Conservation (phyloP, 2,113 vertebrate species). For the Baryphthengus martii region DNA sequence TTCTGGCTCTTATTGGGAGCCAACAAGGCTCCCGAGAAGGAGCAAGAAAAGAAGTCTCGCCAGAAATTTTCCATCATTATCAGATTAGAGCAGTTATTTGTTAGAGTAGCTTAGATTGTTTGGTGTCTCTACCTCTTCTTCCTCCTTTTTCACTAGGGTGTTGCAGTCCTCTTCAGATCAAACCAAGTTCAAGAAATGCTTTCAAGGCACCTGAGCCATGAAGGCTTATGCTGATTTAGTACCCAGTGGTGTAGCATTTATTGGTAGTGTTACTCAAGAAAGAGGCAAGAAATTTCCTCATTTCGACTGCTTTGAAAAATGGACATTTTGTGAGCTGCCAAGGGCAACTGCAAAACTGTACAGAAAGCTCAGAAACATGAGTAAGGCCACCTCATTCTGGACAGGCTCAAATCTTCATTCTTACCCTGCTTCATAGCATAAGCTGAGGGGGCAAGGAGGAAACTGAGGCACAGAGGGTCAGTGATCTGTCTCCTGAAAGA, state of each 20-base stretch:
- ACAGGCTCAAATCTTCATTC: not conserved
- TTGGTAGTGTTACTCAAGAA: slow-evolving; percentile 32
- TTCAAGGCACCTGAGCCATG: slow-evolving; percentile 2
- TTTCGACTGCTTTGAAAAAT: slow-evolving; percentile 23
- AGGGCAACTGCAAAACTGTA: not conserved
- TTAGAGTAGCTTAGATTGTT: not conserved
- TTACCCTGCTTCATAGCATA: not conserved
- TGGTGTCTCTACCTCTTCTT: not conserved
- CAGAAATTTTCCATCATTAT: not conserved
- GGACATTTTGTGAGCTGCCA: not conserved
- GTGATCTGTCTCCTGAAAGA: not conserved
- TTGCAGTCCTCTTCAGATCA: not conserved
- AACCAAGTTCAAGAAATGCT: slow-evolving; percentile 49
- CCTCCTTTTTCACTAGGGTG: not conserved
- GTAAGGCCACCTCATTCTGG: not conserved
- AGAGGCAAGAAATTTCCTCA: slow-evolving; percentile 32
- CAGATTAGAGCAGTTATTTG: not conserved
- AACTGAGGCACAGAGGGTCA: not conserved
- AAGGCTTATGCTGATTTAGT: slow-evolving; percentile 52
- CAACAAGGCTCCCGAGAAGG: not conserved
- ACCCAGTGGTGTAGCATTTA: not conserved
- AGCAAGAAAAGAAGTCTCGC: not conserved
- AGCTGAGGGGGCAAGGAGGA: not conserved
- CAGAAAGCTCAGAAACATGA: not conserved
- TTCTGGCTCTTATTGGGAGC: not conserved